Percentiles rank a stretch among this genome's conserved stretches.
These are phyloP conservation scores for Ephialtes manifestator DNA, from an alignment of 2,888 invertebrate genomes.

Conservation along the genomic window DNA sequence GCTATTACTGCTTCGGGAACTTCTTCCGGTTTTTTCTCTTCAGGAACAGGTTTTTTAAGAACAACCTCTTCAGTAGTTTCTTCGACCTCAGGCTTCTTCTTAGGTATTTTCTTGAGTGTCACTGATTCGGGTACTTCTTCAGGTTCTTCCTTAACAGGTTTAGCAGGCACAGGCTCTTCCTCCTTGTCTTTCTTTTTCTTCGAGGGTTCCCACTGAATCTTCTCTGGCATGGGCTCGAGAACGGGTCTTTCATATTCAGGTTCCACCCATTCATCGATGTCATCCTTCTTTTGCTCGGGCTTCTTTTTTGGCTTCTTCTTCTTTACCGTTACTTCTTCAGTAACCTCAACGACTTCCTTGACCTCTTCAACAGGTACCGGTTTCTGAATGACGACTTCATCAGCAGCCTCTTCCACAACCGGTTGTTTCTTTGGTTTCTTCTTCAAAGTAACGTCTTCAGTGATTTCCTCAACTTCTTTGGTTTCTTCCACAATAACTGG, in stretches of 20 bases:
- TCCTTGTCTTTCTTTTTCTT: constrained; percentile 76
- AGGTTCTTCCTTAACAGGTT: constrained; percentile 78
- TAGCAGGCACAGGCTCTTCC: constrained; percentile 72
- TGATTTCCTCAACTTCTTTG: constrained; percentile 77
- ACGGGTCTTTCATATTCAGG: constrained; percentile 75
- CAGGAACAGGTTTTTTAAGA: constrained; percentile 77
- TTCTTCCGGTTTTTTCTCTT: constrained; percentile 77
- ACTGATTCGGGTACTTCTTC: constrained; percentile 74
- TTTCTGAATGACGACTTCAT: constrained; percentile 73
- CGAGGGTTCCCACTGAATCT: constrained; percentile 70
- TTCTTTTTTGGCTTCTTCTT: constrained; percentile 62
- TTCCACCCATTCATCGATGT: constrained; percentile 74
- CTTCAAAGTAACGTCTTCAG: constrained; percentile 74
- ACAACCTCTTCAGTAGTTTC: constrained; percentile 76
- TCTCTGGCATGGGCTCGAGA: constrained; percentile 76
- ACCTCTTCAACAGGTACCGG: constrained; percentile 70
- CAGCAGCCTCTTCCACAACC: constrained; percentile 81
- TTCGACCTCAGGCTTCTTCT: constrained; percentile 71
- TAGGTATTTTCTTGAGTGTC: constrained; percentile 76
- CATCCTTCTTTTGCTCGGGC: constrained; percentile 66
- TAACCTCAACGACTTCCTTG: constrained; percentile 76
- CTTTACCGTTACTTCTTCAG: constrained; percentile 58
- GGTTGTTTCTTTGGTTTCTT: constrained; percentile 73
- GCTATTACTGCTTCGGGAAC: constrained; percentile 78
- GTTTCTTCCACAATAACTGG: constrained; percentile 76